Conservation (phyloP, 2,113 vertebrate species). For the Sciurus niger region DNA sequence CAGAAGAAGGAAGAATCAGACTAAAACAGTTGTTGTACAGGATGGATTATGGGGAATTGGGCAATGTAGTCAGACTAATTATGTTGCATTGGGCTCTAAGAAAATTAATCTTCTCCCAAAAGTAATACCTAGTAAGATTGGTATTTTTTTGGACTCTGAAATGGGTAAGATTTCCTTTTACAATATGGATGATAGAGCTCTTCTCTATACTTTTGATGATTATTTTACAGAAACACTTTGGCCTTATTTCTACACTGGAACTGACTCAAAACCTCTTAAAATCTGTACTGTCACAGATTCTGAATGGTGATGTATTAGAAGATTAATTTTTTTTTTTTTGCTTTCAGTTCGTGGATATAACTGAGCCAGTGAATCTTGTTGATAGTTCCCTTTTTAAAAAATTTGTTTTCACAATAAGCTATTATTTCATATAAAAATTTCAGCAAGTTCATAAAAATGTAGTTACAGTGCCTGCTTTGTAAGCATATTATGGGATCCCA, state of each 20-base stretch:
- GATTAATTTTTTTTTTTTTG: not conserved
- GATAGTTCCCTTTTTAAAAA: not conserved
- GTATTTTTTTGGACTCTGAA: slow-evolving; percentile 81
- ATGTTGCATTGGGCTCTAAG: slow-evolving; percentile 58
- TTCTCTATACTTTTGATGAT: slow-evolving; percentile 26
- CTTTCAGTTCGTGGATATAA: not conserved
- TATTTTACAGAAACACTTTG: not conserved
- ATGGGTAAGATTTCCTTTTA: slow-evolving; percentile 81
- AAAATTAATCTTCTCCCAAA: slow-evolving; percentile 60
- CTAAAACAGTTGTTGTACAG: not conserved
- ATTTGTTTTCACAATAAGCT: not conserved
- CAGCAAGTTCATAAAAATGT: not conserved
- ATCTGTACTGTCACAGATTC: slow-evolving; percentile 23
- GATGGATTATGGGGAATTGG: slow-evolving; percentile 78
- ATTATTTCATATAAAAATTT: no score
- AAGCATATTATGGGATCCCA: not conserved
- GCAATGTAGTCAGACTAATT: not conserved
- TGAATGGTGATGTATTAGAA: not conserved
- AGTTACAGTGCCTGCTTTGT: not conserved
- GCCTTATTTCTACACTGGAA: slow-evolving; percentile 61
- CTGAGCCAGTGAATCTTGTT: not conserved
- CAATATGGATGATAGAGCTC: slow-evolving; percentile 67
- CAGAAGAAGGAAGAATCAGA: slow-evolving; percentile 51
- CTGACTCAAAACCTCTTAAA: slow-evolving; percentile 19
- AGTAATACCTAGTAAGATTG: slow-evolving; percentile 70